Conservation (phyloP, 2,797 vertebrate species). For the Rhynchonycteris naso region DNA sequence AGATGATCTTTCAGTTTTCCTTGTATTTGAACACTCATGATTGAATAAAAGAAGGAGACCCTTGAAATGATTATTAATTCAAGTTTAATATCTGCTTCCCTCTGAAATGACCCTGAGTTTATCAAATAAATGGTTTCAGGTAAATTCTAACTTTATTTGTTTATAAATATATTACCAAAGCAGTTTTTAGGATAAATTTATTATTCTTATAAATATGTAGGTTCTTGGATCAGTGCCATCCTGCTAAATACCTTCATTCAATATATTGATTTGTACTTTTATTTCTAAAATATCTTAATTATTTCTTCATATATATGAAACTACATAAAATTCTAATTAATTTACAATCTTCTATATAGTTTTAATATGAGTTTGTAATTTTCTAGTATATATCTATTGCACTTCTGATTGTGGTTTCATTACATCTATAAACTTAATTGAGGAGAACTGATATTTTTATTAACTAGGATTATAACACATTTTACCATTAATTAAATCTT, state of each 20-base stretch:
- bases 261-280: neutral
- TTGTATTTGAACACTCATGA: neutral
- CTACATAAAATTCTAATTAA: neutral
- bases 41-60: neutral
- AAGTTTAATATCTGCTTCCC: neutral
- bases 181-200: slow-evolving; percentile 4
- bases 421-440: neutral
- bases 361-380: neutral
- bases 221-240: neutral
- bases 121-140: neutral
- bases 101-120: neutral
- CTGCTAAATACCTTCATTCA: neutral
- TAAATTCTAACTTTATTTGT: neutral
- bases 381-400: neutral
- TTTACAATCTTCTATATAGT: neutral
- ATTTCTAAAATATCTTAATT: neutral
- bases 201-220: neutral
- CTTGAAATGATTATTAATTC: neutral
- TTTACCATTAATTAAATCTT: neutral
- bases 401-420: neutral
- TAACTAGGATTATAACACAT: neutral
- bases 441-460: neutral
- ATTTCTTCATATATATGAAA: neutral
- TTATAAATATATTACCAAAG: neutral
- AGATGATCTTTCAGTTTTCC: neutral